Conservation (phyloP, 2,797 vertebrate species). For the Gadopsis bispinosus region DNA sequence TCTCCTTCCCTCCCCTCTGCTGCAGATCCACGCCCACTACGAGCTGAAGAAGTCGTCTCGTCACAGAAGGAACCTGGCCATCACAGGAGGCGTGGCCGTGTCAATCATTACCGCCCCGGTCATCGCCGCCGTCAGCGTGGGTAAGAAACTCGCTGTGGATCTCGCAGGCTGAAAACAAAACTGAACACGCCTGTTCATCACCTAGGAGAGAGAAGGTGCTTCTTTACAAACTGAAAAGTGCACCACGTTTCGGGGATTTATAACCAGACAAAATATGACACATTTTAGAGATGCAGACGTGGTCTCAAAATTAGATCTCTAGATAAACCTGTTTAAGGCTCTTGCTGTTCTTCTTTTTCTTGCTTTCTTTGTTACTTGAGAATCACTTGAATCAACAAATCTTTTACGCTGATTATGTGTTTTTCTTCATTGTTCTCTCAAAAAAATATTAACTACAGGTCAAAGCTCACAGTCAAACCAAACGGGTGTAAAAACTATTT, state of each 20-base stretch:
- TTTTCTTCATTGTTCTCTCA: neutral
- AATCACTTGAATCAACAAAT: neutral
- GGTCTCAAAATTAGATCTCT: too few relatives aligned
- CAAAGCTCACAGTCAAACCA: neutral
- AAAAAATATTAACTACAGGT: neutral
- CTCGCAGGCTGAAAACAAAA: neutral
- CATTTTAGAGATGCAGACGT: neutral
- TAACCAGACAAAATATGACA: neutral
- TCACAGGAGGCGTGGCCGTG: constrained; percentile 96
- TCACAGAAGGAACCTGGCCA: constrained; percentile 96
- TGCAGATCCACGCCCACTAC: constrained; percentile 96
- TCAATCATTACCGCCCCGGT: constrained; percentile 97
- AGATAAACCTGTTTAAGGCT: neutral
- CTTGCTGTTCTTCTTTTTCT: neutral
- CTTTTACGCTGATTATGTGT: too few relatives aligned
- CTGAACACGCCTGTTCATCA: neutral
- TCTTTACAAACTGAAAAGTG: neutral
- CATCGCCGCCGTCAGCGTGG: constrained; percentile 98
- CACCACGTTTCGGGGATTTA: neutral
- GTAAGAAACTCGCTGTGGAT: constrained; percentile 79
- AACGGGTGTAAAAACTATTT: neutral
- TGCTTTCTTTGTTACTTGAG: neutral
- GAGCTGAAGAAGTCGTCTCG: constrained; percentile 96
- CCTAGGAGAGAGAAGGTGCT: too few relatives aligned
- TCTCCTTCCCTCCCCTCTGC: neutral